Conservation (phyloP, 2,113 vertebrate species). For the Datnioides undecimradiatus region DNA sequence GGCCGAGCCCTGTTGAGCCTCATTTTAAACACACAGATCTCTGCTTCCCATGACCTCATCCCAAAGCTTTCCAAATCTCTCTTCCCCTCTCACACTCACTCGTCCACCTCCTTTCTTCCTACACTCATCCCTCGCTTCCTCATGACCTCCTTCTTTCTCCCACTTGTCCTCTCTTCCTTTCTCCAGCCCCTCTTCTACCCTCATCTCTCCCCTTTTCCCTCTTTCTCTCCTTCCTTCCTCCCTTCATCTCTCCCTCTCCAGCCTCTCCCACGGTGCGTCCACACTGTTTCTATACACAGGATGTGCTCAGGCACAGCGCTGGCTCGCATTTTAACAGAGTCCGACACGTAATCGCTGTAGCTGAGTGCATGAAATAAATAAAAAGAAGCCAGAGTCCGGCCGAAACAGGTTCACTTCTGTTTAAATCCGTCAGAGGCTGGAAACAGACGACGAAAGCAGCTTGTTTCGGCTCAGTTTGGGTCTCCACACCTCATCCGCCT, state of each 20-base stretch:
- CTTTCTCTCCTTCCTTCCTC: background rate
- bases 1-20: slow-evolving; percentile 52
- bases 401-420: no score
- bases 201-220: background rate
- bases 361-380: background rate
- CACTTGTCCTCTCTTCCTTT: background rate
- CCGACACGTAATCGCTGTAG: background rate
- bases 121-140: slow-evolving; percentile 16
- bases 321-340: background rate
- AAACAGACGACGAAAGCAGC: no score
- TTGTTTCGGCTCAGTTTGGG: no score
- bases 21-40: slow-evolving; percentile 63
- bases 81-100: slow-evolving; percentile 15
- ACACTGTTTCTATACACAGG: background rate
- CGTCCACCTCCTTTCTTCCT: slow-evolving; percentile 32
- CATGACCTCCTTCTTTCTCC: background rate
- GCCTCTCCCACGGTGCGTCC: background rate
- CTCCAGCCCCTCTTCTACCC: background rate
- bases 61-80: slow-evolving; percentile 55
- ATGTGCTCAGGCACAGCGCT: background rate
- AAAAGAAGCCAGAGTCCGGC: no score
- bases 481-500: no score
- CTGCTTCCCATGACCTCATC: slow-evolving; percentile 76
- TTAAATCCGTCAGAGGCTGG: no score
- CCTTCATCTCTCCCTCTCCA: background rate